phyloP scores from a whole-genome alignment of 2,797 vertebrate species.

The Lates japonicus region DNA sequence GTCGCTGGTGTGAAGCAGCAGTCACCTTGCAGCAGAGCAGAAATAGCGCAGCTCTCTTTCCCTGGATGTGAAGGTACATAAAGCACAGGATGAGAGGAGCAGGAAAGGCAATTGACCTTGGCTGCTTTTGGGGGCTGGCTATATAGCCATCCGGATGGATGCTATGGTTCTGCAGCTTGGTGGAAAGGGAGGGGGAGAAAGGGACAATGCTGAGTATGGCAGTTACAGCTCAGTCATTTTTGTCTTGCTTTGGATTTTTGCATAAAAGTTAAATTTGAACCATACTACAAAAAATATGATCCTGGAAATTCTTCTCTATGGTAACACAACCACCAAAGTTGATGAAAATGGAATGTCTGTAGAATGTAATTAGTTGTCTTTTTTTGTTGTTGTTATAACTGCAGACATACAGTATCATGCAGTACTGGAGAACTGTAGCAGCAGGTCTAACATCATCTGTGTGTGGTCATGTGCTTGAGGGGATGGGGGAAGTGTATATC shows the following conservation, averaged over 20 bases:
- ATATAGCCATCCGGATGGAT: constrained; percentile 69
- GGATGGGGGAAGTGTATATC: constrained; percentile 21
- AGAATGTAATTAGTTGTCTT: background rate
- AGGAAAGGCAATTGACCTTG: constrained; percentile 87
- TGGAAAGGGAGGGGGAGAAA: constrained; percentile 31
- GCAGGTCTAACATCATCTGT: background rate
- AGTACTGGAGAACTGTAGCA: too few species aligned
- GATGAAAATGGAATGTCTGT: background rate
- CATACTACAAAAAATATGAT: constrained; percentile 7
- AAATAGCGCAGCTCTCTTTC: constrained; percentile 80
- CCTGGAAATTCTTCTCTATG: constrained; percentile 1
- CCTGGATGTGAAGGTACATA: constrained; percentile 84
- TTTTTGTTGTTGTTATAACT: background rate
- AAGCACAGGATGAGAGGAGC: constrained; percentile 84
- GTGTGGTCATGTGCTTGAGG: constrained; percentile 13
- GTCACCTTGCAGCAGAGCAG: constrained; percentile 87
- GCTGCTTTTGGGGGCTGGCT: constrained; percentile 78
- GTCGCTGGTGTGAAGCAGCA: constrained; percentile 69
- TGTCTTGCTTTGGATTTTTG: background rate
- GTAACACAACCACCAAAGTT: background rate
- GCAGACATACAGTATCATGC: background rate
- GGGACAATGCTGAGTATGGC: constrained; percentile 56
- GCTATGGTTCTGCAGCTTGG: constrained; percentile 69
- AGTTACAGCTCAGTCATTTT: constrained; percentile 49
- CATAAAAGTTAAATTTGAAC: constrained; percentile 18